These are phyloP conservation scores for Calephelis perditalis DNA, from an alignment of 2,888 invertebrate genomes.

Conservation along the genomic window DNA sequence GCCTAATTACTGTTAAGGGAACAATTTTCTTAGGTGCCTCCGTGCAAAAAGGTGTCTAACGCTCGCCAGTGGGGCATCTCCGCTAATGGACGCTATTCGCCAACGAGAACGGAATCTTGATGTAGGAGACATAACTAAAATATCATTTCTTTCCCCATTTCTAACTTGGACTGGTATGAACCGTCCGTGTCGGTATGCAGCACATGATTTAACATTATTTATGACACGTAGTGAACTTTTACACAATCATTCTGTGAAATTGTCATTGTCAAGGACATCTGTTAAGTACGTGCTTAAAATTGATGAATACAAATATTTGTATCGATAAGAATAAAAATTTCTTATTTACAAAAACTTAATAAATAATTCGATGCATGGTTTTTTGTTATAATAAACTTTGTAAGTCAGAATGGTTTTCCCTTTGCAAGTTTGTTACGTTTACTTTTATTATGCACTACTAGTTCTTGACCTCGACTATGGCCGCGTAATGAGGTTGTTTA, in stretches of 20 bases:
- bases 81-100: conserved; percentile 16
- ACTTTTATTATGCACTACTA: no score
- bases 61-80: conserved; percentile 18
- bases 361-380: no score
- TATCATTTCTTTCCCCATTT: conserved; percentile 18
- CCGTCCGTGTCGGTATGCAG: conserved; percentile 4
- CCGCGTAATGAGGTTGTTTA: no score
- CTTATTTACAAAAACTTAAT: no score
- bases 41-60: conserved; percentile 18
- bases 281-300: neutral
- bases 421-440: no score
- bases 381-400: no score
- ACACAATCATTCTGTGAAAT: conserved; percentile 5
- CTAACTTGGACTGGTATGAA: conserved; percentile 9
- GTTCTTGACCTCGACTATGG: no score
- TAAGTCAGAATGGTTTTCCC: no score
- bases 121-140: conserved; percentile 16
- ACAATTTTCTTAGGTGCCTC: conserved; percentile 19
- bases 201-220: conserved; percentile 13
- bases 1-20: conserved; percentile 20
- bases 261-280: conserved; percentile 5
- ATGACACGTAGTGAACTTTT: conserved; percentile 12
- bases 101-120: conserved; percentile 18
- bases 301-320: neutral
- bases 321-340: no score